A percentile compares a stretch with the other conserved stretches of the same genome.
Evolutionary conservation across 1,140 invertebrate genomes (phyloP).

Genomic region (Laupala kohalensis): DNA sequence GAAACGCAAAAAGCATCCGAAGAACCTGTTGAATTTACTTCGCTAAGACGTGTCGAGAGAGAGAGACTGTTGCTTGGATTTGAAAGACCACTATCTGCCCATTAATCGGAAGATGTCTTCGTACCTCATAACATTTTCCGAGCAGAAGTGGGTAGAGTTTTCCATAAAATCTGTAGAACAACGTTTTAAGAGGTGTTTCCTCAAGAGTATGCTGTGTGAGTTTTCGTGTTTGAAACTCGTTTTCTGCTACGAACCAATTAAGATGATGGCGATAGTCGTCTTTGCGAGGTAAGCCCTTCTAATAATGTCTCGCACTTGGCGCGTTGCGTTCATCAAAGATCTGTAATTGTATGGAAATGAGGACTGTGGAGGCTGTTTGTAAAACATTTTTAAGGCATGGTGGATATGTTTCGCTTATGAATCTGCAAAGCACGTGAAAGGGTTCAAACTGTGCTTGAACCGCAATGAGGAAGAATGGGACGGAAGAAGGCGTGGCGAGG

Average conservation of each 20-base stretch:
- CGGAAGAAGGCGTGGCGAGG: no score
- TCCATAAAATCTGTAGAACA: not conserved
- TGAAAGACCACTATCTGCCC: not conserved
- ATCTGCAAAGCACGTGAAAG: not conserved
- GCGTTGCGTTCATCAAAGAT: not conserved
- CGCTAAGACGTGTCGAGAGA: no score
- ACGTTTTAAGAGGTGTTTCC: not conserved
- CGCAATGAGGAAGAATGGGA: not conserved
- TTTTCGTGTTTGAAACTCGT: not conserved
- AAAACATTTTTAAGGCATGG: not conserved
- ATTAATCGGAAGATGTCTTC: not conserved
- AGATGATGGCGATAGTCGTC: not conserved
- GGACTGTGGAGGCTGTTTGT: not conserved
- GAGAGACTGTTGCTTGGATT: no score
- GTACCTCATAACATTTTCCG: not conserved
- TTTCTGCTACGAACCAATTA: not conserved
- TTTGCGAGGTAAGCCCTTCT: not conserved
- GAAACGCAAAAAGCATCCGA: no score
- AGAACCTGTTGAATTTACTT: no score
- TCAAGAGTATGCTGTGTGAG: not conserved
- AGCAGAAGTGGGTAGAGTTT: not conserved
- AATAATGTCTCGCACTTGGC: not conserved
- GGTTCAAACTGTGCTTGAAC: not conserved
- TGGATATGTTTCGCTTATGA: not conserved
- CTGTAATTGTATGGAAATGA: not conserved